These are phyloP conservation scores for Trissolcus basalis DNA, from an alignment of 1,140 invertebrate genomes.

Conservation along the genomic window DNA sequence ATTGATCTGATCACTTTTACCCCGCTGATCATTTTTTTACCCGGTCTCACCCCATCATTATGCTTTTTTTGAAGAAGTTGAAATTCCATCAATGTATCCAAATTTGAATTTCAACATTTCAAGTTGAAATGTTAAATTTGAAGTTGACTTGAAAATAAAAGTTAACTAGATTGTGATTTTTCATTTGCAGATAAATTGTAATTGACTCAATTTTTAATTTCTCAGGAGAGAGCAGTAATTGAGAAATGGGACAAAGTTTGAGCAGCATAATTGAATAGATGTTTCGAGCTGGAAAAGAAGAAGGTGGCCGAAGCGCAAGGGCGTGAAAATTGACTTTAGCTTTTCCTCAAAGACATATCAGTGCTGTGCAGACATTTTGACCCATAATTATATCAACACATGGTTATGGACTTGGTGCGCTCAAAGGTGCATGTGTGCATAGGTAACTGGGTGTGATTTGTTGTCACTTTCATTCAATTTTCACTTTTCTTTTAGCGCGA, in stretches of 20 bases:
- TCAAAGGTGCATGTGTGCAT: conserved; percentile 57
- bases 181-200: too few relatives aligned
- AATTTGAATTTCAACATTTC: too few relatives aligned
- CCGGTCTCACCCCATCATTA: too few relatives aligned
- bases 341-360: conserved; percentile 60
- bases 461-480: conserved; percentile 59
- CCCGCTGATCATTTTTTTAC: too few relatives aligned
- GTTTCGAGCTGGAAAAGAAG: conserved; percentile 31
- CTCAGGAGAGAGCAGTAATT: neutral
- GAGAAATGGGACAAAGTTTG: conserved; percentile 15
- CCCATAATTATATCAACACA: conserved; percentile 46
- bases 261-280: conserved; percentile 17
- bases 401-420: conserved; percentile 31
- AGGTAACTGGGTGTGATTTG: conserved; percentile 43
- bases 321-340: conserved; percentile 51
- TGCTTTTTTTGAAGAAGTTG: too few relatives aligned
- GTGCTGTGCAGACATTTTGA: conserved; percentile 72
- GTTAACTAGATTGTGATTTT: too few relatives aligned
- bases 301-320: conserved; percentile 37
- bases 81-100: too few relatives aligned
- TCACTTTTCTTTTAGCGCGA: conserved; percentile 46
- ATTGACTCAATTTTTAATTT: neutral
- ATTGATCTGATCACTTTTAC: too few relatives aligned
- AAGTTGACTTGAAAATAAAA: too few relatives aligned
- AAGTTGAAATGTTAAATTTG: too few relatives aligned